A percentile compares a stretch with the other conserved stretches of the same genome.
phyloP scores from a whole-genome alignment of 2,888 invertebrate species.

The Flexamia atlantica region DNA sequence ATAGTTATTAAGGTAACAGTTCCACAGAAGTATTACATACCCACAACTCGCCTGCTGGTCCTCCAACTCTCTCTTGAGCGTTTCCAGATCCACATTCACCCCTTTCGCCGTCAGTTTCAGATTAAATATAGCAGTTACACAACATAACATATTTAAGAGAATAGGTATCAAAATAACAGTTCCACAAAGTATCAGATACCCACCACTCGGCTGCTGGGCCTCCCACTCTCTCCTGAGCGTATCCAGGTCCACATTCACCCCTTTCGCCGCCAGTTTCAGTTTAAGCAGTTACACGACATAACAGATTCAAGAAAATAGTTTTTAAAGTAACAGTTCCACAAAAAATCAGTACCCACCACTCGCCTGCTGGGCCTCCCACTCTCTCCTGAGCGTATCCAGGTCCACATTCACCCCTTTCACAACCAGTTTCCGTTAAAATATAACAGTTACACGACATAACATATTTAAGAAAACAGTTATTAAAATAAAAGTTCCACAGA shows the following conservation, averaged over 20 bases:
- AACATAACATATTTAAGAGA: no score
- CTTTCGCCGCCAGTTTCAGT: conserved; percentile 93
- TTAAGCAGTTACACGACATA: no score
- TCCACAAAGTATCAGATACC: conserved; percentile 2
- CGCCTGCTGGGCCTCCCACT: conserved; percentile 86
- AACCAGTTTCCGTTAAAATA: no score
- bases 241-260: conserved; percentile 92
- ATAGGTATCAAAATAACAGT: background rate
- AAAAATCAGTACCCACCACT: conserved; percentile 62
- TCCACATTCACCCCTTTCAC: no score
- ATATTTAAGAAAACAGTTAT: background rate
- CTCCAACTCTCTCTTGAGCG: conserved; percentile 90
- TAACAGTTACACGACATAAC: no score
- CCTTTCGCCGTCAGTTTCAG: conserved; percentile 94
- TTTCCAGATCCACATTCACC: conserved; percentile 91
- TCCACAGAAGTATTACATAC: background rate
- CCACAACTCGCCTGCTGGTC: conserved; percentile 78
- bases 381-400: conserved; percentile 83
- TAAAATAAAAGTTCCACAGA: background rate
- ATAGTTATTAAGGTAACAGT: background rate
- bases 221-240: conserved; percentile 91
- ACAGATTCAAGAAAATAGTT: no score
- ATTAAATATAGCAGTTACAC: conserved; percentile 74
- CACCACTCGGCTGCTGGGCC: conserved; percentile 78
- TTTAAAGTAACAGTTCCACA: background rate